These are phyloP conservation scores for Tachystola acroxantha DNA, from an alignment of 2,888 invertebrate species.

Conservation along the genomic window DNA sequence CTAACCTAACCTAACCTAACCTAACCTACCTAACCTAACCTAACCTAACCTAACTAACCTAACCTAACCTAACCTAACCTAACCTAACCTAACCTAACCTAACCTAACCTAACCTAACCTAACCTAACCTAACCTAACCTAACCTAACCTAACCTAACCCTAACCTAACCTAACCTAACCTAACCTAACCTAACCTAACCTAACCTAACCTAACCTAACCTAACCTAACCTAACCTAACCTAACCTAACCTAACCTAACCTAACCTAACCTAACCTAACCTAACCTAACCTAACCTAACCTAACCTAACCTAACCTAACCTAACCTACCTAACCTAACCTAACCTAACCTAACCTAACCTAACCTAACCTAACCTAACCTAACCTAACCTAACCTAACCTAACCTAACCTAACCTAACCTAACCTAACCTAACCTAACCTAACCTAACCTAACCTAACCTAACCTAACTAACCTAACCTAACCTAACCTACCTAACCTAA, in stretches of 20 bases:
- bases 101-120: conserved; percentile 4
- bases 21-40: too few species aligned
- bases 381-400: conserved; percentile 16
- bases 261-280: conserved; percentile 2
- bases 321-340: too few species aligned
- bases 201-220: conserved; percentile 13
- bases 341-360: conserved; percentile 15
- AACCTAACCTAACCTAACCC: conserved; percentile 10
- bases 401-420: conserved; percentile 13
- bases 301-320: too few species aligned
- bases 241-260: conserved; percentile 14
- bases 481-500: too few species aligned
- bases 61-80: conserved; percentile 18
- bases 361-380: conserved; percentile 15
- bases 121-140: conserved; percentile 10
- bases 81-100: conserved; percentile 11
- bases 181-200: conserved; percentile 7
- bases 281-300: conserved; percentile 13
- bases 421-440: conserved; percentile 16
- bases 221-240: conserved; percentile 12
- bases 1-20: too few species aligned
- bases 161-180: too few species aligned
- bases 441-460: conserved; percentile 7
- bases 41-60: conserved; percentile 18
- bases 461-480: too few species aligned